Evolutionary conservation across 92 coral and sea anemone genomes (phyloP), one percentile per base, ranked within the genome.

Genomic region (Plumapathes pennacea): DNA sequence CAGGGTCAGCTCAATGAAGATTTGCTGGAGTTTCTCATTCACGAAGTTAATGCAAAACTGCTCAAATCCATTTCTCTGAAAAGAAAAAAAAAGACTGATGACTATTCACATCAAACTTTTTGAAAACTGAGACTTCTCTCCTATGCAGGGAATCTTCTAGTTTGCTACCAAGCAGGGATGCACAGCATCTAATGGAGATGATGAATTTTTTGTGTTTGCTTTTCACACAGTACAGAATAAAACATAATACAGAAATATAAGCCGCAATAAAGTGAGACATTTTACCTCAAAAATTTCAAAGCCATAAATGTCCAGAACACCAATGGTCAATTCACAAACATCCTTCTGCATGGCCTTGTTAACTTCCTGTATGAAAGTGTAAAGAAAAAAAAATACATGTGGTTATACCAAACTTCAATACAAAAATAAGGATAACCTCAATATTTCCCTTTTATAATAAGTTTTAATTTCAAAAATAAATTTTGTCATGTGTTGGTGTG

Each of bases 1-100:
- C 3, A 94, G 71, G 3, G 99, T 94, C 56, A 94, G 70, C 57
- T 94, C 99, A 68, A 94, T 94, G 64, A 94, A 94, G 64, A 94
- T 94, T 50, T 94, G 99, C 74, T 94, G 99, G 5, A 94, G 85
- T 57, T 94, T 94, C 70, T 94, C 99, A 62, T 94, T 94, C 27
- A 94, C 99, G 61, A 94, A 94, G 66, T 94, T 94, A 71, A 94
- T 94, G 72, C 99, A 94, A 54, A 94, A 94, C 60, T 94, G 99
- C 65, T 94, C 99, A 74, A 94, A 94, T 34, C 99, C 99, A 67
- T 94, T 94, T 83, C 71, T 94, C 99, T 94, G 56, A 24, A 67
- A 62, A 32, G 8, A 56, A 3, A 31, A 38, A 44, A 74, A 23
- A 15, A 27, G 4, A 38, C 2, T 37, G 2, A 10, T 62, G 1